Percentiles rank a stretch among this genome's conserved stretches.
Evolutionary conservation across 2,113 vertebrate species (phyloP).

Genomic region (Baryphthengus martii): DNA sequence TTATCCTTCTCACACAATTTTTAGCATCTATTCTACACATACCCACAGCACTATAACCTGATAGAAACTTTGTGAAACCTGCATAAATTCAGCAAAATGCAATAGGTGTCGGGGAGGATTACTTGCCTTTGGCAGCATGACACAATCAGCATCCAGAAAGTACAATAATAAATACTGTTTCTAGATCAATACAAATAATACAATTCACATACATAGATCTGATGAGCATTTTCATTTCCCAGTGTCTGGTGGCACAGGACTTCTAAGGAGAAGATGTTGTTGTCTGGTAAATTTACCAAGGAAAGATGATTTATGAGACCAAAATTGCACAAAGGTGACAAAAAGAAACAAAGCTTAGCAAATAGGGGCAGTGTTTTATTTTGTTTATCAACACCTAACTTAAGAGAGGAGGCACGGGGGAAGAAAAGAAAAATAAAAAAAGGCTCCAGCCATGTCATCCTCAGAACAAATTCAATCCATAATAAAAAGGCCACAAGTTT

Average conservation of each 20-base stretch:
- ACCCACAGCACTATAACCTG: neutral
- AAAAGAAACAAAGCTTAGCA: neutral
- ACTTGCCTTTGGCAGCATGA: neutral
- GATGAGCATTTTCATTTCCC: neutral
- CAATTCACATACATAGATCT: neutral
- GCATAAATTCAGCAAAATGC: neutral
- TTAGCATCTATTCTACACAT: neutral
- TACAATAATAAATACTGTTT: neutral
- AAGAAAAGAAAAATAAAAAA: neutral
- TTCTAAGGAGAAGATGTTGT: neutral
- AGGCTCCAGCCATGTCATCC: neutral
- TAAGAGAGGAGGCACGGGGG: neutral
- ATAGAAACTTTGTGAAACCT: neutral
- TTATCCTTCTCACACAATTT: neutral
- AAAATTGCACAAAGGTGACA: neutral
- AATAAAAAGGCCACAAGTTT: neutral
- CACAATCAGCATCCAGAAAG: neutral
- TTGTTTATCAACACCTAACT: neutral
- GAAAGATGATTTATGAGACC: rapidly evolving
- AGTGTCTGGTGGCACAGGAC: neutral
- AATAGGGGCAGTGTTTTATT: neutral
- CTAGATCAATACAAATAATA: neutral
- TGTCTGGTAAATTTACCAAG: neutral
- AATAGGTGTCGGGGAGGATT: neutral
- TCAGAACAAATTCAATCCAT: neutral